phyloP scores from a whole-genome alignment of 2,797 vertebrate species.

The Diplodus sargus region DNA sequence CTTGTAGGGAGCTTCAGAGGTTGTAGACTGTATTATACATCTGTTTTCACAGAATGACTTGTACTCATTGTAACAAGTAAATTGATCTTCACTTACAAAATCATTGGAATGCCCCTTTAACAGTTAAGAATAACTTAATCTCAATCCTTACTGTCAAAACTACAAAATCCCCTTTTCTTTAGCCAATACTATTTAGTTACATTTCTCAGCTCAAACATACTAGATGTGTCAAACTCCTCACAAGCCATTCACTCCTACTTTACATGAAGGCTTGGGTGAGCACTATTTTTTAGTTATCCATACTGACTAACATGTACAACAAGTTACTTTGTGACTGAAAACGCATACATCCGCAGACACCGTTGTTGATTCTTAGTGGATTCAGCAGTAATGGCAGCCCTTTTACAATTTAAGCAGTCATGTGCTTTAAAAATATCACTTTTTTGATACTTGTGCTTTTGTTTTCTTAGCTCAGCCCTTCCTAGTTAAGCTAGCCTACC shows the following conservation, averaged over 20 bases:
- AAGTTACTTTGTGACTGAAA: not conserved
- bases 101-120: not conserved
- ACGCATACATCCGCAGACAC: not conserved
- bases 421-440: not conserved
- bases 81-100: not conserved
- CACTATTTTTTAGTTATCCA: not conserved
- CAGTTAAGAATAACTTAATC: not conserved
- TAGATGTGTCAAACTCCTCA: not conserved
- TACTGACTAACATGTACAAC: not conserved
- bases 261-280: not conserved
- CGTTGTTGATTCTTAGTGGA: not conserved
- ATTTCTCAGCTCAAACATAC: not conserved
- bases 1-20: no score
- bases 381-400: not conserved
- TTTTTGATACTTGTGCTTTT: not conserved
- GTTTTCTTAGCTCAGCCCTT: no score
- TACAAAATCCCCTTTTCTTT: not conserved
- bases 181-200: not conserved
- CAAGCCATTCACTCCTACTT: not conserved
- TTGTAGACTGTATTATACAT: not conserved
- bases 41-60: not conserved
- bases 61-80: not conserved
- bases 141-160: not conserved
- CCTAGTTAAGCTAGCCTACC: no score
- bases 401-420: conserved; percentile 1